Evolutionary conservation across 2,888 invertebrate genomes (phyloP), one percentile per base, ranked within the genome.

Genomic region (Melieria crassipennis): DNA sequence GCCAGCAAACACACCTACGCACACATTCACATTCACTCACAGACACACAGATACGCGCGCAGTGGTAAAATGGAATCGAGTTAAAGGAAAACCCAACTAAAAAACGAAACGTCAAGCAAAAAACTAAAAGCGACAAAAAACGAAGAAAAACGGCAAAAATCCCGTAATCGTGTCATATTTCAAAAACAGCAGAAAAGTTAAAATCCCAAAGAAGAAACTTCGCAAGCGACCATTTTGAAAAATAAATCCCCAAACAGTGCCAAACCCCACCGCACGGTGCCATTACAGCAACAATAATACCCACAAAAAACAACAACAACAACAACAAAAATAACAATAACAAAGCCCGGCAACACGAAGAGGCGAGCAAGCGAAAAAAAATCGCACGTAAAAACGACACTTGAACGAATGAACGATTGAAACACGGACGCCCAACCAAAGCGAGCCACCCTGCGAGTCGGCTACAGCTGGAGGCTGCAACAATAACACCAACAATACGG

Each of bases 81-180:
- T 9, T 46, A 62, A 46, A 56, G 13, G 50, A 43, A 4, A 58
- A 42, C 47, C 45, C 43, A 13, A 55, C 58, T 50, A 56, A 46
- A 66, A 66, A 66, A 4, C 48, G 30, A 13, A 52, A 52, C 9
- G 52, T 42, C 56, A 63, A 52, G 56, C 30, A 63, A 69, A 69
- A 63, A 56, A 46, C 9, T 45, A 16, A 56, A 4, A 48, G 63
- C 62, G 56, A 42, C 62, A 62, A 47, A 67, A 55, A 52, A 62
- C 45, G 50, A 67, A 69, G 57, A 55, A 63, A 63, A 63, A 69
- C 42, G 48, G 56, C 64, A 70, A 66, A 71, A 72, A 65, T 57
- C 45, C 62, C 47, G 69, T 78, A 79, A 82, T 80, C 83, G 83
- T 82, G 82, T 81, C 85, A 82, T 82, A 82, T 84, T 84, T 83